phyloP scores from a whole-genome alignment of 2,888 invertebrate species.

The Orthosia gothica region DNA sequence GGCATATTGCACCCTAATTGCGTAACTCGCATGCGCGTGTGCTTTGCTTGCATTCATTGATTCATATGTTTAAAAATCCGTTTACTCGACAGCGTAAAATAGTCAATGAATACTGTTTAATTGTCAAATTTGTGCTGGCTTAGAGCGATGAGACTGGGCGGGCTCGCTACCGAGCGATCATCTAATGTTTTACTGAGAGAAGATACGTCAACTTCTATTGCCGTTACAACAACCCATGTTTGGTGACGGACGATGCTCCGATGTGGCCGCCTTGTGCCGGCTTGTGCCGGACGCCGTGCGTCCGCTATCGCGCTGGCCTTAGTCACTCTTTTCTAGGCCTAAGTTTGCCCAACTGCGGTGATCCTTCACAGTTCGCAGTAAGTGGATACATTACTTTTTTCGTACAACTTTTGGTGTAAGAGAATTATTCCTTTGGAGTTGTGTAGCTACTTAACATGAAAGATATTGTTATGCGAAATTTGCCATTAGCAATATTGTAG shows the following conservation, averaged over 20 bases:
- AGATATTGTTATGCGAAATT: slow-evolving; percentile 1
- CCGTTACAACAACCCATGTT: neutral
- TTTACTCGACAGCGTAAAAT: too few species aligned
- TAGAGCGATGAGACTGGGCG: too few species aligned
- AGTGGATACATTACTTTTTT: slow-evolving; percentile 44
- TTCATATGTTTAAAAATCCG: neutral
- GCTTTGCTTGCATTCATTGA: neutral
- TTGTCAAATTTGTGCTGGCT: too few species aligned
- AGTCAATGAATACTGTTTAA: neutral
- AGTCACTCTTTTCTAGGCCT: neutral
- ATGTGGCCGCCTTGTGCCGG: too few species aligned
- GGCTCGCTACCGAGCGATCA: neutral
- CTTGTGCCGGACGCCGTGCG: too few species aligned
- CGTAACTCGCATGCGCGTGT: too few species aligned
- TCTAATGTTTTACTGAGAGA: neutral
- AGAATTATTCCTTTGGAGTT: slow-evolving; percentile 31
- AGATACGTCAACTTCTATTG: neutral
- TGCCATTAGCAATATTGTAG: slow-evolving; percentile 13
- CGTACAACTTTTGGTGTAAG: slow-evolving; percentile 18
- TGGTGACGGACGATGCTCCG: too few species aligned
- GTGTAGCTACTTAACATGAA: slow-evolving; percentile 3
- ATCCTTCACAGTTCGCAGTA: slow-evolving; percentile 40
- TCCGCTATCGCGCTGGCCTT: neutral
- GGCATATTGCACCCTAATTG: too few species aligned
- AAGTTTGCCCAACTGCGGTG: slow-evolving; percentile 17